Base-by-base conservation (phyloP, 2,888 invertebrate genomes). In the Gryllus longicercus region DNA sequence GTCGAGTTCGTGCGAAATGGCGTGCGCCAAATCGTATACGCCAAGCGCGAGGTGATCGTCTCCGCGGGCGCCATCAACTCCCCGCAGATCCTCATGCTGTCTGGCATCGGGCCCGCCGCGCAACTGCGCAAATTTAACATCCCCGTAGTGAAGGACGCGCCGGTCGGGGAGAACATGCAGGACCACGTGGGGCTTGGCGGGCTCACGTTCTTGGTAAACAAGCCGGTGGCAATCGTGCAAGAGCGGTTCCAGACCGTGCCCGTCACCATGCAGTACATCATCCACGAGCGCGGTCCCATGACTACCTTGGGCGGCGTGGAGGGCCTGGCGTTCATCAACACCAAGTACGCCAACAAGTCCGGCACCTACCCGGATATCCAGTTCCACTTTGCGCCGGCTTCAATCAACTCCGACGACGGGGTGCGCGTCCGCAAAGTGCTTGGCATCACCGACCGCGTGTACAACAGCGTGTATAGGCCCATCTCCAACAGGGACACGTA, bases 331-430 rank as follows among this genome's bases (percentile, higher is more conserved):
- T 96, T 96, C 86, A 93, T 96, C 0, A 95, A 95, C 84, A 96
- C 96, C 0, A 93, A 92, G 82, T 94, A 92, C 84, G 95, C 95
- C 0, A 96, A 96, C 84, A 88, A 89, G 78, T 91, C 93, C 2
- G 91, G 92, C 2, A 90, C 93, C 82, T 95, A 94, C 91, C 96
- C 96, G 0, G 96, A 97, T 84, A 92, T 97, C 77, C 96, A 97
- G 84, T 95, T 96, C 84, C 96, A 97, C 85, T 96, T 97, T 93
- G 96, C 96, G 2, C 96, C 96, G 1, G 95, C 96, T 0, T 95
- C 94, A 0, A 92, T 95, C 75, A 93, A 93, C 81, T 95, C 95
- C 0, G 95, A 95, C 85, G 92, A 91, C 80, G 93, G 94, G 0
- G 90, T 91, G 79, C 89, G 95, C 85, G 92, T 81, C 23, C 63